Evolutionary conservation across 1,140 invertebrate genomes (phyloP).

Genomic region (Calliphora vicina): DNA sequence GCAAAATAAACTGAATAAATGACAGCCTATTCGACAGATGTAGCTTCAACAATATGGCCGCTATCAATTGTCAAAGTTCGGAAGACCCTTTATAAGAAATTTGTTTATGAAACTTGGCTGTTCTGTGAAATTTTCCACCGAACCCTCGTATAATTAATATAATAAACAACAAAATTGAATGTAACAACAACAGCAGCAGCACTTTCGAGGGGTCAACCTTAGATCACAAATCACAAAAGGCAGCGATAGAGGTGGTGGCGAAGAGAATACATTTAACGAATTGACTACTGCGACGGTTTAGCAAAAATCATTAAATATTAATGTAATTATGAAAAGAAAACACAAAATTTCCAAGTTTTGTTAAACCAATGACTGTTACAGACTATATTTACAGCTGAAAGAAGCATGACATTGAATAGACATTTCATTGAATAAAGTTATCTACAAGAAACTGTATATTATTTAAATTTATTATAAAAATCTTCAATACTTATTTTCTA

Average conservation of each 20-base stretch:
- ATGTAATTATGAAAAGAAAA: not conserved
- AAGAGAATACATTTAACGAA: not conserved
- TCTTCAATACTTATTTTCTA: too few relatives aligned
- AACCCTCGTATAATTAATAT: not conserved
- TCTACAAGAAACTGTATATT: too few relatives aligned
- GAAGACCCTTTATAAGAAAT: too few relatives aligned
- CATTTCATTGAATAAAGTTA: too few relatives aligned
- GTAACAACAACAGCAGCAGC: not conserved
- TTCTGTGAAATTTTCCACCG: too few relatives aligned
- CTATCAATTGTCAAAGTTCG: too few relatives aligned
- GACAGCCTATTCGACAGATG: too few relatives aligned
- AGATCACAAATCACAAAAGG: not conserved
- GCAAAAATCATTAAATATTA: not conserved
- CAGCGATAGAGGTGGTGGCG: not conserved
- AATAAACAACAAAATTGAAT: conserved; percentile 25
- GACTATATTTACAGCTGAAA: too few relatives aligned
- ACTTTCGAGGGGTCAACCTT: not conserved
- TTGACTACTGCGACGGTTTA: not conserved
- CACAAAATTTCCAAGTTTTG: not conserved
- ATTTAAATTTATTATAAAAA: too few relatives aligned
- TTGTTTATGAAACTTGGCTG: too few relatives aligned
- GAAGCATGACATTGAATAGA: not conserved
- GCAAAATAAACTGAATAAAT: too few relatives aligned
- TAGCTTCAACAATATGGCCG: too few relatives aligned
- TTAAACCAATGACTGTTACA: not conserved